These are phyloP conservation scores for Vespertilio murinus DNA, from an alignment of 2,797 vertebrate species.

Conservation along the genomic window DNA sequence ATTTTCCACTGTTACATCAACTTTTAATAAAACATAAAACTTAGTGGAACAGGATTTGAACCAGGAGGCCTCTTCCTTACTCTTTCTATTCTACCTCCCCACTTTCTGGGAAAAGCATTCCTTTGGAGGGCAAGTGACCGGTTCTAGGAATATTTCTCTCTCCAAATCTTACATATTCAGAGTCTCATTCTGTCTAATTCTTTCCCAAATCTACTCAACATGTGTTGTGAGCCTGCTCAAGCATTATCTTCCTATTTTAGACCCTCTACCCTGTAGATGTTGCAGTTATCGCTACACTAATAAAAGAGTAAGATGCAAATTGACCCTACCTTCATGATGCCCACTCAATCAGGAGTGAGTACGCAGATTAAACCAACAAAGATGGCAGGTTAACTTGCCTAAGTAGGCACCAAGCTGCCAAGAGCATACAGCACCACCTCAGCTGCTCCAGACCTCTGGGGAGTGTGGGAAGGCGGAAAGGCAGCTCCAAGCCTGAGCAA, in stretches of 20 bases:
- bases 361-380: no score
- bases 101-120: background rate
- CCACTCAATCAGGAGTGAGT: no score
- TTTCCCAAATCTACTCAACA: background rate
- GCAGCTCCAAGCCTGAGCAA: no score
- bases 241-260: background rate
- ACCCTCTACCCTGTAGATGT: fast-evolving
- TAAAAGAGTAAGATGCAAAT: no score
- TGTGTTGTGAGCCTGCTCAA: background rate
- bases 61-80: background rate
- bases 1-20: background rate
- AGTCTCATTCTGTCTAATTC: background rate
- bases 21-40: background rate
- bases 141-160: background rate
- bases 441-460: no score
- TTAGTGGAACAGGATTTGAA: background rate
- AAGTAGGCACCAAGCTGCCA: no score
- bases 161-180: background rate
- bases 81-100: background rate
- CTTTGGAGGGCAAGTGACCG: background rate
- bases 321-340: no score
- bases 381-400: no score
- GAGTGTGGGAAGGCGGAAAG: no score
- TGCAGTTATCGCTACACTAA: background rate
- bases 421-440: no score